These are phyloP conservation scores for Bagarius yarrelli DNA, from an alignment of 2,113 vertebrate species.

Conservation along the genomic window DNA sequence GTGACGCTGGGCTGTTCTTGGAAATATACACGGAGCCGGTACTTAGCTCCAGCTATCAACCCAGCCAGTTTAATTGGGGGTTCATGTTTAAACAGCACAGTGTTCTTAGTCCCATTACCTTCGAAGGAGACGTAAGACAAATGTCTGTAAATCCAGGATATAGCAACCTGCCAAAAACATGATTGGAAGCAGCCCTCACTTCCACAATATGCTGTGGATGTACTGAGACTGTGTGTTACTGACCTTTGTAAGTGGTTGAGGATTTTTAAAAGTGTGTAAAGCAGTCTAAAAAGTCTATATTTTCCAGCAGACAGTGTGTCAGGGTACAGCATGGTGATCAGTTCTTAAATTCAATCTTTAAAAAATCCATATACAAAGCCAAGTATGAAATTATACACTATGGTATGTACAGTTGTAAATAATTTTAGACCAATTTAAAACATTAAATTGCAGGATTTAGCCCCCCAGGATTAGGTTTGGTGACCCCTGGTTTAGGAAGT, in stretches of 20 bases:
- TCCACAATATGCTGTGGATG: conserved; percentile 32
- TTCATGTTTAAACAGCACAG: conserved; percentile 78
- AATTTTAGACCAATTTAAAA: not conserved
- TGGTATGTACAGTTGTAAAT: not conserved
- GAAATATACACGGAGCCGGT: conserved; percentile 93
- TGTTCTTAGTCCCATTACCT: conserved; percentile 88
- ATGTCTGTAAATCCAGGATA: conserved; percentile 65
- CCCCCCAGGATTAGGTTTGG: too few species aligned
- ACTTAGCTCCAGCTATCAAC: conserved; percentile 87
- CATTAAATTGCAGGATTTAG: not conserved
- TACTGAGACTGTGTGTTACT: conserved; percentile 29
- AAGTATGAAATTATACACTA: not conserved
- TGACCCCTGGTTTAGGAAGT: too few species aligned
- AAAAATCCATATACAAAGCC: not conserved
- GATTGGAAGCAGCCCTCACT: conserved; percentile 20
- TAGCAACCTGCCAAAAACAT: conserved; percentile 24
- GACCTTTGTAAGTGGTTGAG: not conserved
- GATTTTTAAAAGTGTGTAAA: not conserved
- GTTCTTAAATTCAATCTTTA: not conserved
- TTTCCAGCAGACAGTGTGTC: not conserved
- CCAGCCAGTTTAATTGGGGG: conserved; percentile 83
- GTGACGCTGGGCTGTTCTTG: conserved; percentile 83
- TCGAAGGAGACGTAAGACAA: conserved; percentile 75
- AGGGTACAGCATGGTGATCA: not conserved
- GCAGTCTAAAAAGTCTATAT: not conserved